Percentiles rank a stretch among this genome's conserved stretches.
Evolutionary conservation across 1,140 invertebrate genomes (phyloP).

Genomic region (Episyrphus balteatus): DNA sequence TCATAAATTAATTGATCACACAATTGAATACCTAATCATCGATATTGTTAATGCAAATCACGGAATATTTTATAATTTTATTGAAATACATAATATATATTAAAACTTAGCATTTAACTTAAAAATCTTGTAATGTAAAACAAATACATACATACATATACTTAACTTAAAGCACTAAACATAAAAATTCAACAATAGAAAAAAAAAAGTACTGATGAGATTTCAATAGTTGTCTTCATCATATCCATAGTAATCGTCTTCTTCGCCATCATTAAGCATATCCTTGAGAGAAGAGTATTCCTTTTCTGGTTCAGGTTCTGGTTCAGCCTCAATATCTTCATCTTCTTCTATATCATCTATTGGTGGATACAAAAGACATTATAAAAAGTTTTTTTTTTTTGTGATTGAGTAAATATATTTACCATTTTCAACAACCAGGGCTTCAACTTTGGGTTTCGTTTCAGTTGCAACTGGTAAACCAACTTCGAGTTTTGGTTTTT

Average conservation of each 20-base stretch:
- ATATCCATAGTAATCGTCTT: constrained; percentile 32
- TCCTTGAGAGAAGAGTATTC: constrained; percentile 27
- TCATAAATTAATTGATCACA: too few relatives aligned
- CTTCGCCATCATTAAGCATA: constrained; percentile 32
- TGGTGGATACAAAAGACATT: background rate
- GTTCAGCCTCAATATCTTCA: constrained; percentile 16
- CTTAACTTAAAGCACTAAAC: too few relatives aligned
- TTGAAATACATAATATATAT: too few relatives aligned
- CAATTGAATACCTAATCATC: too few relatives aligned
- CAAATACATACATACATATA: too few relatives aligned
- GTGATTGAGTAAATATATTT: background rate
- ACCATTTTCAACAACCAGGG: constrained; percentile 13
- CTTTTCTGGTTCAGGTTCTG: constrained; percentile 18
- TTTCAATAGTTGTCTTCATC: constrained; percentile 20
- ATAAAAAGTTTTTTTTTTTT: too few relatives aligned
- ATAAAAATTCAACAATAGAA: too few relatives aligned
- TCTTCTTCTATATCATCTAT: constrained; percentile 14
- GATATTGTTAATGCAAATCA: too few relatives aligned
- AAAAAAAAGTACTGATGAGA: too few relatives aligned
- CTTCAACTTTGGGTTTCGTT: constrained; percentile 10
- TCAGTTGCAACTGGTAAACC: constrained; percentile 19
- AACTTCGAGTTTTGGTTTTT: constrained; percentile 21
- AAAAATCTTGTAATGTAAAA: too few relatives aligned
- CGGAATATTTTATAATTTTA: too few relatives aligned
- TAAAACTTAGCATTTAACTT: too few relatives aligned